Evolutionary conservation across 2,888 invertebrate species (phyloP).

Genomic region (Griposia aprilina): DNA sequence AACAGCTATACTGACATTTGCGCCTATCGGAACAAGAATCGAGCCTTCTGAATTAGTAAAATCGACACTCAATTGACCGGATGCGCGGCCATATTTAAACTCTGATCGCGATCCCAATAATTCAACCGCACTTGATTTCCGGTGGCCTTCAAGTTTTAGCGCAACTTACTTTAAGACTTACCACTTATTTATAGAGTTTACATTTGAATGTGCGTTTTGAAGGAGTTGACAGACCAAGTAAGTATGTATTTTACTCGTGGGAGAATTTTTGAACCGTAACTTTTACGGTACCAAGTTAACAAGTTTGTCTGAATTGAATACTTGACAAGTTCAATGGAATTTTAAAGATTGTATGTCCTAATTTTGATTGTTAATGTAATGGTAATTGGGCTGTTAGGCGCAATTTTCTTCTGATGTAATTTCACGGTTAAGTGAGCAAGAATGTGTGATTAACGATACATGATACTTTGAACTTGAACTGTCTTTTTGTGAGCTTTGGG

Average conservation of each 20-base stretch:
- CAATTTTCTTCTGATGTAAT: conserved; percentile 61
- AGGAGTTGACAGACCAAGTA: conserved; percentile 60
- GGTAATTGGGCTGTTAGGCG: conserved; percentile 54
- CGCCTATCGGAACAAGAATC: conserved; percentile 36
- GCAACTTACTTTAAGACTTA: conserved; percentile 52
- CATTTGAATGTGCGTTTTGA: conserved; percentile 57
- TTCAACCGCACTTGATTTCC: conserved; percentile 79
- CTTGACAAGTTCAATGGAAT: conserved; percentile 57
- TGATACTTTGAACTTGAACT: conserved; percentile 32
- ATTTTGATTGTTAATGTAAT: conserved; percentile 51
- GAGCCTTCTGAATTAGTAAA: conserved; percentile 69
- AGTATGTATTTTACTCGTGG: conserved; percentile 76
- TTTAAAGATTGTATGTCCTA: conserved; percentile 47
- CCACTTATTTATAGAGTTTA: conserved; percentile 63
- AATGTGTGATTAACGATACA: conserved; percentile 55
- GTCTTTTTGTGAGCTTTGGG: conserved; percentile 10
- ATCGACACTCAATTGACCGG: conserved; percentile 76
- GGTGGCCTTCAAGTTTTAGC: conserved; percentile 64
- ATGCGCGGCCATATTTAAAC: conserved; percentile 83
- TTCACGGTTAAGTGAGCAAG: conserved; percentile 66
- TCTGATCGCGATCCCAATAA: conserved; percentile 85
- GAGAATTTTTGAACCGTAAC: conserved; percentile 80
- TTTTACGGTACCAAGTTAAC: conserved; percentile 43
- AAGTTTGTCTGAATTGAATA: conserved; percentile 52
- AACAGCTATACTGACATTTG: background rate